phyloP scores from a whole-genome alignment of 2,113 vertebrate genomes.

The Sminthopsis crassicaudata region DNA sequence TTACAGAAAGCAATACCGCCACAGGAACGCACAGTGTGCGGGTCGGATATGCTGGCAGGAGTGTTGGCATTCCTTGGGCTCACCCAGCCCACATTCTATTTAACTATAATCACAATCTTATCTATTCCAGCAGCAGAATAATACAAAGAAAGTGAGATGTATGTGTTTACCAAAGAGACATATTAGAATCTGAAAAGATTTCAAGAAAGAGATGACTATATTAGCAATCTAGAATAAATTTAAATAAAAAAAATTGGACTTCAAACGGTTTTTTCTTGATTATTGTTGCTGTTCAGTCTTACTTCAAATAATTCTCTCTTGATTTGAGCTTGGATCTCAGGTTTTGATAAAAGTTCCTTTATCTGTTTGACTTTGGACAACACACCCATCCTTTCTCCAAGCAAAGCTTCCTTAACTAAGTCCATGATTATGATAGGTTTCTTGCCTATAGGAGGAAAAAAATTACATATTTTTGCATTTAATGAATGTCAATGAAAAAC shows the following conservation, averaged over 20 bases:
- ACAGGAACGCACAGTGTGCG: not conserved
- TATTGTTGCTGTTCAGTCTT: conserved; percentile 62
- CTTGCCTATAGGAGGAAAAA: conserved; percentile 83
- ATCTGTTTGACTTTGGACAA: conserved; percentile 85
- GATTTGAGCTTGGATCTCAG: conserved; percentile 85
- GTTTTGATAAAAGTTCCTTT: conserved; percentile 86
- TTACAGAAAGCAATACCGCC: not conserved
- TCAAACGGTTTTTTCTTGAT: conserved; percentile 62
- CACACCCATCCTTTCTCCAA: conserved; percentile 83
- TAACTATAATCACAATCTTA: not conserved
- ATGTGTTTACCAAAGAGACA: conserved; percentile 61
- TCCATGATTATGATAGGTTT: conserved; percentile 79
- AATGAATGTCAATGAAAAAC: conserved; percentile 69
- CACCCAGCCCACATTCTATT: not conserved
- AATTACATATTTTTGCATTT: conserved; percentile 82
- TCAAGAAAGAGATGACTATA: conserved; percentile 44
- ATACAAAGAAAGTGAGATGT: conserved; percentile 12
- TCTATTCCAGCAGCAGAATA: not conserved
- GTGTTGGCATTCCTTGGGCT: not conserved
- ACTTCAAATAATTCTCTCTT: conserved; percentile 86
- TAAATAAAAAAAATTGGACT: conserved; percentile 49
- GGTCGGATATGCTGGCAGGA: not conserved
- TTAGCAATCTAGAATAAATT: conserved; percentile 60
- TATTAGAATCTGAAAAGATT: conserved; percentile 53
- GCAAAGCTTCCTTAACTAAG: conserved; percentile 85